Evolutionary conservation across 2,113 vertebrate species (phyloP).

Genomic region (Forbesichthys papilliferus): DNA sequence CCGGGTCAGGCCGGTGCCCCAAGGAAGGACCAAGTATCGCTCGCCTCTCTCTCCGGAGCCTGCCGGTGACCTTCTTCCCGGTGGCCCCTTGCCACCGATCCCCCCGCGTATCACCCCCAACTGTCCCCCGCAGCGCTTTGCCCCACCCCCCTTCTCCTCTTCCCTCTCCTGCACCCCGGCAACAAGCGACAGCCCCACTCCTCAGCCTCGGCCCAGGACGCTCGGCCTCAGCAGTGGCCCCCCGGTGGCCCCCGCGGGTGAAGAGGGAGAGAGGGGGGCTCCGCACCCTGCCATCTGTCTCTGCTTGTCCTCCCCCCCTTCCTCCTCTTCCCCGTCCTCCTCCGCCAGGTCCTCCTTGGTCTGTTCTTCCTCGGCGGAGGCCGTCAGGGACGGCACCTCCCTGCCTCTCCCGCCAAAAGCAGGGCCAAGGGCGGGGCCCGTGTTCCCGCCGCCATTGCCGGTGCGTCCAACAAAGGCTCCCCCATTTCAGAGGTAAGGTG

Average conservation of each 20-base stretch:
- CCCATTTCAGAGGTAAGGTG: constrained; percentile 54
- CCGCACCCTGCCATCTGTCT: constrained; percentile 7
- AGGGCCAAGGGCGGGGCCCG: constrained; percentile 49
- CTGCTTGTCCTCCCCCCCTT: background rate
- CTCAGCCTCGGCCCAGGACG: constrained; percentile 29
- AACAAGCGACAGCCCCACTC: background rate
- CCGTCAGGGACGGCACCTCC: constrained; percentile 35
- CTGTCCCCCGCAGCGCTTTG: constrained; percentile 77
- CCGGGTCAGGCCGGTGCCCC: constrained; percentile 76
- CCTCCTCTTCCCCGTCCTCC: constrained; percentile 21
- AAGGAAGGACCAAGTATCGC: constrained; percentile 80
- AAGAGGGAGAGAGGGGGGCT: constrained; percentile 2
- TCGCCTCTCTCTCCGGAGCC: background rate
- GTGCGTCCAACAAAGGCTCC: constrained; percentile 38
- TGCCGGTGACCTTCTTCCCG: background rate
- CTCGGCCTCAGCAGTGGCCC: constrained; percentile 20
- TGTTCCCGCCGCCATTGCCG: constrained; percentile 55
- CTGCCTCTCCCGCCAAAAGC: constrained; percentile 78
- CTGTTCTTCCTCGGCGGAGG: constrained; percentile 17
- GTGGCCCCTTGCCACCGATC: constrained; percentile 78
- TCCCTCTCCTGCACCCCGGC: background rate
- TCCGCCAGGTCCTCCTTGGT: constrained; percentile 18
- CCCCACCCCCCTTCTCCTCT: constrained; percentile 7
- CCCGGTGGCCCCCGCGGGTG: background rate
- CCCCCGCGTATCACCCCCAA: constrained; percentile 82